Percentiles rank a stretch among this genome's conserved stretches.
phyloP scores from a whole-genome alignment of 2,113 vertebrate species.

The Chelonoidis abingdonii region DNA sequence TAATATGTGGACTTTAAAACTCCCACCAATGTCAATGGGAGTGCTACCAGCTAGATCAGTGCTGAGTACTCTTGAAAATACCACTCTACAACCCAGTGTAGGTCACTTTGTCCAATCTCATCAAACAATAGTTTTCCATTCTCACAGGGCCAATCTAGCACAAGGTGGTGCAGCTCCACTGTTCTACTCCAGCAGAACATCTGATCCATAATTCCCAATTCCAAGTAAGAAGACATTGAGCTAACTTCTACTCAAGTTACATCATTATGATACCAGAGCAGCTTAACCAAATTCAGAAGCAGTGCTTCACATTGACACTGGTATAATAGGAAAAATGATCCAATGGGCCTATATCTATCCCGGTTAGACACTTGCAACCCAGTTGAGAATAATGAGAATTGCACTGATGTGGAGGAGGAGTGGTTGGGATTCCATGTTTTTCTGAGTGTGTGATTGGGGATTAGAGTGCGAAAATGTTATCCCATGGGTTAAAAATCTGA shows the following conservation, averaged over 20 bases:
- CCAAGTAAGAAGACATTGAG: not conserved
- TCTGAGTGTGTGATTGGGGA: not conserved
- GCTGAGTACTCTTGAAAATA: not conserved
- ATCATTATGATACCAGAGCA: no score
- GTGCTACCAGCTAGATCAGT: no score
- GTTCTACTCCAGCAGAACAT: not conserved
- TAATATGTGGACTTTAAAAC: no score
- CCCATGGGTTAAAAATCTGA: not conserved
- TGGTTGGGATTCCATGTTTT: not conserved
- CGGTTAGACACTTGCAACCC: not conserved
- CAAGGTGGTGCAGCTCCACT: not conserved
- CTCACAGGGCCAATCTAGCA: not conserved
- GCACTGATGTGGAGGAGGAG: not conserved
- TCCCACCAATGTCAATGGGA: no score
- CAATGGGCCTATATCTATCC: not conserved
- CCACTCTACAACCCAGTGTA: not conserved
- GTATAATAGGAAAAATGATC: not conserved
- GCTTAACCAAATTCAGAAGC: not conserved
- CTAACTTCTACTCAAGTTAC: not conserved
- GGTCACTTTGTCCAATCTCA: not conserved
- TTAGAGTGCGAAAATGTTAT: not conserved
- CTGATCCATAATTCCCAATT: not conserved
- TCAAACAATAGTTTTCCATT: not conserved
- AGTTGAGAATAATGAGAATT: not conserved
- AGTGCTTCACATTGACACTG: fast-evolving